Evolutionary conservation across 2,888 invertebrate genomes (phyloP).

Genomic region (Emmelina monodactyla): DNA sequence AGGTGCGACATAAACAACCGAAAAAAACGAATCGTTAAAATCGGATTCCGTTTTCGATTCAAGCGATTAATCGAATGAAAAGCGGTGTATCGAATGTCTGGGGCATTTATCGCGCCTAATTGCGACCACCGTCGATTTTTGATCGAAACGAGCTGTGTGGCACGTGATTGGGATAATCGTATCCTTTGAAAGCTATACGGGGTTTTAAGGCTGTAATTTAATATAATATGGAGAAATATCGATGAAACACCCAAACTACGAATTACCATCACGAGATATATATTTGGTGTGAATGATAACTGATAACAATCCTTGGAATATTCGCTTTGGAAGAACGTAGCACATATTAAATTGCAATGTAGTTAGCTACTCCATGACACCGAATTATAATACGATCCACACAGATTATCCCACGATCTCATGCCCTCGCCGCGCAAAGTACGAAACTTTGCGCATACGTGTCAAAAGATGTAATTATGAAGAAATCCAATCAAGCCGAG

Average conservation of each 20-base stretch:
- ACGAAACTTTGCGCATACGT: constrained; percentile 62
- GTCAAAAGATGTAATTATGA: constrained; percentile 67
- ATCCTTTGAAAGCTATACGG: no score
- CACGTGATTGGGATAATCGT: constrained; percentile 17
- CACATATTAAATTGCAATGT: neutral
- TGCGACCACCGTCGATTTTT: constrained; percentile 49
- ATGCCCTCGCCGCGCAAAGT: constrained; percentile 49
- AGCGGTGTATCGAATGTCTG: constrained; percentile 45
- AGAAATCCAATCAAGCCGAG: constrained; percentile 59
- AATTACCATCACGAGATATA: no score
- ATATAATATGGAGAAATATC: no score
- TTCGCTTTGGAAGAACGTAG: neutral
- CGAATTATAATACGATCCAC: constrained; percentile 56
- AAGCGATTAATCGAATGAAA: constrained; percentile 49
- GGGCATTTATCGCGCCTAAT: constrained; percentile 58
- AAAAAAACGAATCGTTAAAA: constrained; percentile 46
- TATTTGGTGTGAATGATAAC: neutral
- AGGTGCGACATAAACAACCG: constrained; percentile 45
- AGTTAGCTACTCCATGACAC: constrained; percentile 23
- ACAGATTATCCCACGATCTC: constrained; percentile 64
- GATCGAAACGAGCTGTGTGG: constrained; percentile 45
- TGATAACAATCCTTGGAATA: neutral
- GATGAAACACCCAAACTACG: no score
- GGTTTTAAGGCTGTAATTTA: no score
- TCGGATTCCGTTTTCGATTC: constrained; percentile 43